Conservation (phyloP, 1,140 invertebrate species). For the Chelonus insularis region DNA sequence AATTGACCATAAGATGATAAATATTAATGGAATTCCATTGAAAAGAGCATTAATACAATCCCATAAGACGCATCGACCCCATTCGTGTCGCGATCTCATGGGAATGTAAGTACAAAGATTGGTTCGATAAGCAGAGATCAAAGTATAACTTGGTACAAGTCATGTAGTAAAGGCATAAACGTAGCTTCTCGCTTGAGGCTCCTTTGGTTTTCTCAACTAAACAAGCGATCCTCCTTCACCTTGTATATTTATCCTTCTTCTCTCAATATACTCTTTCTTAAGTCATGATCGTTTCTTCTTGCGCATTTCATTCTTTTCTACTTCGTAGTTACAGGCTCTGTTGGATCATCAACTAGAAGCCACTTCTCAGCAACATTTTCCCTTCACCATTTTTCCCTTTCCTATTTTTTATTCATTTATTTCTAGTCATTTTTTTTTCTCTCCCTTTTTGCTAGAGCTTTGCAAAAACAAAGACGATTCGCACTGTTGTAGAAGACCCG, state of each 20-base stretch:
- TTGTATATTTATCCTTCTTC: constrained; percentile 10
- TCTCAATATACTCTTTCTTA: constrained; percentile 9
- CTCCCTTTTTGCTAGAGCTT: constrained; percentile 29
- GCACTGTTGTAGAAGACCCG: no score
- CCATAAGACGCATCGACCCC: background rate
- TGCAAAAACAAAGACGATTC: constrained; percentile 30
- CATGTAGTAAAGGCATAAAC: constrained; percentile 37
- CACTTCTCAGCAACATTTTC: constrained; percentile 19
- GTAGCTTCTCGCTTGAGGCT: constrained; percentile 32
- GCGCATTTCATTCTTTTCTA: background rate
- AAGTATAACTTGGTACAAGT: constrained; percentile 18
- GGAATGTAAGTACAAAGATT: constrained; percentile 32
- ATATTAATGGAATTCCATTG: background rate
- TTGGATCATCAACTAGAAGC: constrained; percentile 12
- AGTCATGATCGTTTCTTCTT: background rate
- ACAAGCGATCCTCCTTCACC: constrained; percentile 9
- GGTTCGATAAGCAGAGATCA: constrained; percentile 27
- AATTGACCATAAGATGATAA: no score
- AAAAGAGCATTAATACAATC: background rate
- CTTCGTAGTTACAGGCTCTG: background rate
- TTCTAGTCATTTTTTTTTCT: background rate
- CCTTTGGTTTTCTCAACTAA: constrained; percentile 16
- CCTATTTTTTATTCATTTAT: constrained; percentile 23
- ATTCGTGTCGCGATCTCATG: constrained; percentile 32
- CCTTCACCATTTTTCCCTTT: constrained; percentile 22